phyloP scores from a whole-genome alignment of 2,797 vertebrate genomes.

The Glossophaga mutica region DNA sequence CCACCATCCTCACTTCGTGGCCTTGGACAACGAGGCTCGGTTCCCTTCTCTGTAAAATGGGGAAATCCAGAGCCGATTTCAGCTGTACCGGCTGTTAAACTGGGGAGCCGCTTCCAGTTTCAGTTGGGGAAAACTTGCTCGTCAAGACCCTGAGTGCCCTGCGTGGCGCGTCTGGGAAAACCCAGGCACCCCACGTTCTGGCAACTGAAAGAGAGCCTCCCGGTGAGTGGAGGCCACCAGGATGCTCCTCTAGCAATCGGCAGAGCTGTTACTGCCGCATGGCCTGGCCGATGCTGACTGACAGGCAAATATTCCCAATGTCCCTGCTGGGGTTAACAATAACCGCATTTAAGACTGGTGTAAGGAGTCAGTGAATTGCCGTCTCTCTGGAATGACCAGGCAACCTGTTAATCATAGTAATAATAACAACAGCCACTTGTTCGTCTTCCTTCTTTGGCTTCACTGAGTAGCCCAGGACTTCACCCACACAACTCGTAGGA shows the following conservation, averaged over 20 bases:
- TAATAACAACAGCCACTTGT: too few species aligned
- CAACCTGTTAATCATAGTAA: background rate
- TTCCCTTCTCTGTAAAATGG: background rate
- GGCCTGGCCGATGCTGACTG: background rate
- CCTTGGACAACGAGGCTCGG: background rate
- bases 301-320: background rate
- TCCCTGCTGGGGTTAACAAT: background rate
- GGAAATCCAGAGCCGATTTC: background rate
- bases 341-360: too few species aligned
- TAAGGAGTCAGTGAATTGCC: background rate
- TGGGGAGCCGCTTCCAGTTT: background rate
- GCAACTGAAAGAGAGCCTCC: background rate
- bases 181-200: background rate
- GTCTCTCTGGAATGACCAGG: background rate
- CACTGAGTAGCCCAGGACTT: background rate
- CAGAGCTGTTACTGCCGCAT: background rate
- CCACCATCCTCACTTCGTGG: too few species aligned
- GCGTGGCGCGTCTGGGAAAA: background rate
- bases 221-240: background rate
- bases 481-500: background rate
- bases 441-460: background rate
- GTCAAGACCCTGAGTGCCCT: background rate
- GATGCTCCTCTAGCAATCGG: rapidly evolving
- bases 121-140: background rate
- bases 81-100: background rate